Evolutionary conservation across 2,888 invertebrate genomes (phyloP).

Genomic region (Smittia sp.): DNA sequence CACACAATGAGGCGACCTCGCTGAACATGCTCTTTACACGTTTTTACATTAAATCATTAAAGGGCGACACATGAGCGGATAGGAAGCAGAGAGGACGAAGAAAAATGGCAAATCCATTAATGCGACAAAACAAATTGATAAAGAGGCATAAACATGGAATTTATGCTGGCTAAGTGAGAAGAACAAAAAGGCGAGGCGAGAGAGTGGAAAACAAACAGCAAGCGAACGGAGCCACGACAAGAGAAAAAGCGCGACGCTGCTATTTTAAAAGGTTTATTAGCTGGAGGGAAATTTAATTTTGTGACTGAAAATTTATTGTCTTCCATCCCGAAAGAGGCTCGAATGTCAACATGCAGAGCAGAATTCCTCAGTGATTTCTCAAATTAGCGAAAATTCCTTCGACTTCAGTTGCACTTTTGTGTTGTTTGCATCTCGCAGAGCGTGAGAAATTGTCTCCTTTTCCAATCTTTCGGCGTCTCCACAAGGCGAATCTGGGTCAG

Average conservation of each 20-base stretch:
- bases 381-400: not conserved
- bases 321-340: too few species aligned
- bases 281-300: constrained; percentile 35
- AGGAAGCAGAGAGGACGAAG: not conserved
- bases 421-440: constrained; percentile 17
- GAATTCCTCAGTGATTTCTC: not conserved
- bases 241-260: constrained; percentile 19
- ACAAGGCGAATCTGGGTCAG: constrained; percentile 7
- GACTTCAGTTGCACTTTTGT: not conserved
- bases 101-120: constrained; percentile 27
- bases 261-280: constrained; percentile 38
- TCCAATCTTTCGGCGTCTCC: not conserved
- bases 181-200: constrained; percentile 2
- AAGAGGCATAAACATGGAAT: constrained; percentile 28
- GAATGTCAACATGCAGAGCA: constrained; percentile 5
- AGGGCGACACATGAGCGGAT: not conserved
- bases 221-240: not conserved
- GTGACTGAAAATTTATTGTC: constrained; percentile 36
- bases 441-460: constrained; percentile 28
- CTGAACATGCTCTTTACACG: constrained; percentile 28
- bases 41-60: constrained; percentile 34
- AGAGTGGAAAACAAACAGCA: not conserved
- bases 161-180: constrained; percentile 3
- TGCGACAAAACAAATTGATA: constrained; percentile 38
- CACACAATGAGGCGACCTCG: not conserved